Evolutionary conservation across 1,140 invertebrate genomes (phyloP), one percentile per base, ranked within the genome.

Genomic region (Sycophila sp.): DNA sequence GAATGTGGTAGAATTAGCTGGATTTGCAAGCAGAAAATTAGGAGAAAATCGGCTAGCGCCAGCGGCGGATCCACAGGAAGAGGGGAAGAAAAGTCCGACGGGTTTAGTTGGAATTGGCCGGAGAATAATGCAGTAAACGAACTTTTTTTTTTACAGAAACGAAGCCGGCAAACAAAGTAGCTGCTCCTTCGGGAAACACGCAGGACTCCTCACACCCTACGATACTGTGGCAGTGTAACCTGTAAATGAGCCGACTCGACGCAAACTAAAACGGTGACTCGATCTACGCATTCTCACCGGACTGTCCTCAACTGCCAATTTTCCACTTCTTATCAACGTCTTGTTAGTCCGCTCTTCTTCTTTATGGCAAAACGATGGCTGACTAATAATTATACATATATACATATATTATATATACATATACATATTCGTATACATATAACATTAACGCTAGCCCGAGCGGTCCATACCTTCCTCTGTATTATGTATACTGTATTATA

Each of bases 161-260:
- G 93, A 95, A 94, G 92, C 89, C 84, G 86, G 88, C 90, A 91
- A 89, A 87, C 91, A 71, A 71, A 71, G 26, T 87, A 80, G 83
- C 87, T 77, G 85, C 88, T 77, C 86, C 87, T 85, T 87, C 88
- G 86, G 87, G 88, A 88, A 89, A 87, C 88, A 90, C 89, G 90
- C 91, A 89, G 93, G 93, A 93, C 91, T 95, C 85, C 81, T 86
- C 93, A 94, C 94, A 94, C 92, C 94, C 92, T 95, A 95, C 93
- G 93, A 95, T 94, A 95, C 94, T 94, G 92, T 95, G 93, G 94
- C 94, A 94, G 94, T 95, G 93, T 95, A 95, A 95, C 90, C 91
- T 95, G 91, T 95, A 94, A 91, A 87, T 66, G 55, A 8, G 34
- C 55, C 58, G 47, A 51, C 49, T 62, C n/a, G n/a, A n/a, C n/a